A percentile compares a stretch with the other conserved stretches of the same genome.
Conservation (phyloP, 2,797 vertebrate species). For the Orestias chungarensis region DNA sequence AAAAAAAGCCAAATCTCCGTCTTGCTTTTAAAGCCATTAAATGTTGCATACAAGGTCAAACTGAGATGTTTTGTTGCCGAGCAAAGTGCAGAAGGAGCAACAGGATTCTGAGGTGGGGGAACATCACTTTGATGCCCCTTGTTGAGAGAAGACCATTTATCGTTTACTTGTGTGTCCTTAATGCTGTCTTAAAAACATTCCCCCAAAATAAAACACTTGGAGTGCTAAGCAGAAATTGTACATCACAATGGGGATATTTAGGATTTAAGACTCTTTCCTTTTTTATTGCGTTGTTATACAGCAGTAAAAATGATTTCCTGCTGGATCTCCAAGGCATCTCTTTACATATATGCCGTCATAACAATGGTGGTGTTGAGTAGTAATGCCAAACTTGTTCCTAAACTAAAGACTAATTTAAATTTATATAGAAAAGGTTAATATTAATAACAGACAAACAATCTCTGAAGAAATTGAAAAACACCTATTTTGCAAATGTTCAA, state of each 20-base stretch:
- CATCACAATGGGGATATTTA: constrained; percentile 17
- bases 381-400: neutral
- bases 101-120: constrained; percentile 24
- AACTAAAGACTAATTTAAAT: neutral
- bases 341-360: neutral
- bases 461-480: too few species aligned
- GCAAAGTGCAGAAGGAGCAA: constrained; percentile 13
- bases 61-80: constrained; percentile 21
- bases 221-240: constrained; percentile 14
- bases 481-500: too few species aligned
- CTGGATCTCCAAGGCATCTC: neutral
- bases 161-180: constrained; percentile 5
- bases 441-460: neutral
- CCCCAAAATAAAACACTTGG: constrained; percentile 15
- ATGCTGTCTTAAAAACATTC: neutral
- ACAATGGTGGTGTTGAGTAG: neutral
- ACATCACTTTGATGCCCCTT: constrained; percentile 8
- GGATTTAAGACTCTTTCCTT: neutral
- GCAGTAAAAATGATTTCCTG: neutral
- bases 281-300: neutral
- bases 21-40: constrained; percentile 60
- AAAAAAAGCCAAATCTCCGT: constrained; percentile 2
- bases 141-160: constrained; percentile 9
- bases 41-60: constrained; percentile 45
- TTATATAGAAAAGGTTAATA: neutral